phyloP scores from a whole-genome alignment of 2,113 vertebrate genomes.

The Pica pica region DNA sequence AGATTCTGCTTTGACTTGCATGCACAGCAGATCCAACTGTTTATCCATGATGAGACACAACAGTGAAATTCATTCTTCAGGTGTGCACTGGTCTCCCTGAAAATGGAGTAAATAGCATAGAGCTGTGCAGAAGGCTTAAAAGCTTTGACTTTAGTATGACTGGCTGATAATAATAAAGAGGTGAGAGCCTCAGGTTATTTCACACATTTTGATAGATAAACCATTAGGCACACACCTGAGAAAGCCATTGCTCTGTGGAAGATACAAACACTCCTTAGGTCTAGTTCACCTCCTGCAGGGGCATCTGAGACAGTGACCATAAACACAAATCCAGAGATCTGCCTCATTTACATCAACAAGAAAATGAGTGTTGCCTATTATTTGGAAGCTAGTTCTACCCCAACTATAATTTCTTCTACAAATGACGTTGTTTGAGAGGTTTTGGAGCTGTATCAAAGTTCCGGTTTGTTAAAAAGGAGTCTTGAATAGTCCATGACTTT shows the following conservation, averaged over 20 bases:
- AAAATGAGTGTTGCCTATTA: not conserved
- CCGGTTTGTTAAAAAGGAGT: not conserved
- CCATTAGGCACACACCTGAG: not conserved
- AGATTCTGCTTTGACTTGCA: not conserved
- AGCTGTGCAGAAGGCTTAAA: not conserved
- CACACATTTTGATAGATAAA: not conserved
- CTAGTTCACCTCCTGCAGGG: not conserved
- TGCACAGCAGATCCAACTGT: not conserved
- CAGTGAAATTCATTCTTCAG: not conserved
- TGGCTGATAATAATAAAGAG: not conserved
- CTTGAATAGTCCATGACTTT: not conserved
- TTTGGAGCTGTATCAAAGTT: not conserved
- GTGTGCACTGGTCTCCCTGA: not conserved
- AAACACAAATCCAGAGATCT: not conserved
- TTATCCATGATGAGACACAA: not conserved
- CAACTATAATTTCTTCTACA: not conserved
- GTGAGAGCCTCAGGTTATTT: not conserved
- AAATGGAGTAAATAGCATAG: not conserved
- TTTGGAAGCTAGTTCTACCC: not conserved
- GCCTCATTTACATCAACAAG: not conserved
- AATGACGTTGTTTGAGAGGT: not conserved
- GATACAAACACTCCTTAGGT: not conserved
- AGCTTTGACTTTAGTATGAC: not conserved
- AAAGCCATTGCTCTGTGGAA: not conserved
- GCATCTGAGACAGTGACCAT: not conserved